These are phyloP conservation scores for Chaenocephalus aceratus DNA, from an alignment of 2,113 vertebrate genomes.

Conservation along the genomic window DNA sequence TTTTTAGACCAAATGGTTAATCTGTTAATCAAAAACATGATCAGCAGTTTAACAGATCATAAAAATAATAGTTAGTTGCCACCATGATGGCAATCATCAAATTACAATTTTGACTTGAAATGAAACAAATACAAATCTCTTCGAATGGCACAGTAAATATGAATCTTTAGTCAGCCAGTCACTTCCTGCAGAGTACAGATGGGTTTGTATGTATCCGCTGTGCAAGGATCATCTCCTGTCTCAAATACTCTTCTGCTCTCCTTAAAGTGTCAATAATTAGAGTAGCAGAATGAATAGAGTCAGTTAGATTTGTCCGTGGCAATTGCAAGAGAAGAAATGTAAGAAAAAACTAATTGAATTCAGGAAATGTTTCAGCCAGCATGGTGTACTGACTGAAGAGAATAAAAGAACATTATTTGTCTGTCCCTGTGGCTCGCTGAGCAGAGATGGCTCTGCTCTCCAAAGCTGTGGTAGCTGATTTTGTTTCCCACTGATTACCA, in stretches of 20 bases:
- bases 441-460: conserved; percentile 24
- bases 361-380: conserved; percentile 15
- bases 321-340: conserved; percentile 18
- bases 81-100: not conserved
- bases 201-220: conserved; percentile 29
- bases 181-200: conserved; percentile 26
- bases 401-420: conserved; percentile 40
- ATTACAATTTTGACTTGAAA: not conserved
- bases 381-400: conserved; percentile 30
- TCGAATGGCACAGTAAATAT: conserved; percentile 2
- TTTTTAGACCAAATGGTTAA: not conserved
- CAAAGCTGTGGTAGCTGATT: conserved; percentile 52
- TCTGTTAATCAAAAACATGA: not conserved
- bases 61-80: not conserved
- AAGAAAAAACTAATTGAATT: not conserved
- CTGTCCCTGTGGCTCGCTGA: conserved; percentile 42
- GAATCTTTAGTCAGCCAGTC: not conserved
- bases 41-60: not conserved
- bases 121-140: not conserved
- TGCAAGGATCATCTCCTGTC: conserved; percentile 26
- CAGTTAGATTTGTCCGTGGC: conserved; percentile 26
- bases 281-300: conserved; percentile 14
- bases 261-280: conserved; percentile 35
- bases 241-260: conserved; percentile 8
- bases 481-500: conserved; percentile 65